A percentile compares a stretch with the other conserved stretches of the same genome.
Evolutionary conservation across 2,797 vertebrate genomes (phyloP).

Genomic region (Melopsittacus undulatus): DNA sequence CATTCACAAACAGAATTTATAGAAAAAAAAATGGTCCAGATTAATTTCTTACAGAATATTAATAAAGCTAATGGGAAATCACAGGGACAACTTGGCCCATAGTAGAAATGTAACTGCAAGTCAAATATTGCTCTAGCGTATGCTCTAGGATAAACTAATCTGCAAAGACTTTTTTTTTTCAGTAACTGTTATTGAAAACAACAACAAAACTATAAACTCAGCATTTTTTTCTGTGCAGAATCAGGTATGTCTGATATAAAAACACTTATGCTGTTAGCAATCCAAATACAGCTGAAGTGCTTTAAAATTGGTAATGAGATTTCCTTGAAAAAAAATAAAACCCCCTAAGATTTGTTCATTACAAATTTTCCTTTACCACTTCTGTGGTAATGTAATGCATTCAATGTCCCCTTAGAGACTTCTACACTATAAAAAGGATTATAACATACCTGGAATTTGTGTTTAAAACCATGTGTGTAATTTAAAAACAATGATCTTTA

Average conservation of each 20-base stretch:
- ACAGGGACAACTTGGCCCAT: not conserved
- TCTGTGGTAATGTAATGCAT: not conserved
- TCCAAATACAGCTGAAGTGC: not conserved
- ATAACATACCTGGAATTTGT: rapidly evolving
- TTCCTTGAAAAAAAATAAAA: not conserved
- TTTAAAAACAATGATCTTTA: not conserved
- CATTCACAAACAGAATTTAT: not conserved
- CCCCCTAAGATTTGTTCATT: not conserved
- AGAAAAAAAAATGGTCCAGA: not conserved
- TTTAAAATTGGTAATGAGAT: not conserved
- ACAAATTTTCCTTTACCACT: not conserved
- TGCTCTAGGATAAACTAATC: not conserved
- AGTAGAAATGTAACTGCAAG: not conserved
- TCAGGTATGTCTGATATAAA: not conserved
- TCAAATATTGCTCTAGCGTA: not conserved
- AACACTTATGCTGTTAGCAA: not conserved
- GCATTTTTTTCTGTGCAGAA: not conserved
- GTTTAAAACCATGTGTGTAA: not conserved
- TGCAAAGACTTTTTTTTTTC: not conserved
- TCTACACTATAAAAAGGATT: not conserved
- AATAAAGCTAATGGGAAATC: not conserved
- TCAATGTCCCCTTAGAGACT: not conserved
- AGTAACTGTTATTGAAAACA: not conserved
- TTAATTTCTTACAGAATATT: not conserved
- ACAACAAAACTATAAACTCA: not conserved